Evolutionary conservation across 2,888 invertebrate genomes (phyloP).

Genomic region (Sinohyriopsis cumingii): DNA sequence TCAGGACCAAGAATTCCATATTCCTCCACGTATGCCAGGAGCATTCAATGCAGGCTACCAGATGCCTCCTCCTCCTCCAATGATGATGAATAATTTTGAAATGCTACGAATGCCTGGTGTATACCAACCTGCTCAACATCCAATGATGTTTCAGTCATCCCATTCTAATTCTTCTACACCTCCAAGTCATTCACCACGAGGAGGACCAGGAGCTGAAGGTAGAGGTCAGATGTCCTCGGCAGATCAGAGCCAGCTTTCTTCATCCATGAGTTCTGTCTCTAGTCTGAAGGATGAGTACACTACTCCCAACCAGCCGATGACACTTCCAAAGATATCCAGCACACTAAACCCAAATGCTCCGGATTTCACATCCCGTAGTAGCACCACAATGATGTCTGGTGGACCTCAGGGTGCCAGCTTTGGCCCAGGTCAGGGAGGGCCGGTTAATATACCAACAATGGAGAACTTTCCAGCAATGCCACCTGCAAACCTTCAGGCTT

Average conservation of each 20-base stretch:
- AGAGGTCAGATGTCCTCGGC: too few relatives aligned
- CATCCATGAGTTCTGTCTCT: conserved; percentile 38
- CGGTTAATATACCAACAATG: neutral
- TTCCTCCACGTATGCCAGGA: conserved; percentile 5
- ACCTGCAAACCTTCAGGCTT: conserved; percentile 30
- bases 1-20: conserved; percentile 25
- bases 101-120: conserved; percentile 28
- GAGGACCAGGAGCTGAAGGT: too few relatives aligned
- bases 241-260: conserved; percentile 14
- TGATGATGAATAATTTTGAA: conserved; percentile 32
- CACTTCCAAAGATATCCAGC: conserved; percentile 71
- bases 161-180: conserved; percentile 46
- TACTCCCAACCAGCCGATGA: conserved; percentile 69
- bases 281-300: conserved; percentile 67
- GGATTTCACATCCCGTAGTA: conserved; percentile 78
- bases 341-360: conserved; percentile 87
- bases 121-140: too few relatives aligned
- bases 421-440: conserved; percentile 6
- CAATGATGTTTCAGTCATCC: conserved; percentile 28
- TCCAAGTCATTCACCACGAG: too few relatives aligned
- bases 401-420: conserved; percentile 16
- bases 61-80: conserved; percentile 21
- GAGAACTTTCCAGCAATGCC: conserved; percentile 21
- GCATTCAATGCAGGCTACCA: conserved; percentile 15
- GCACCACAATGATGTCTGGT: conserved; percentile 10